phyloP scores from a whole-genome alignment of 2,113 vertebrate species.

The Microtus montanus region DNA sequence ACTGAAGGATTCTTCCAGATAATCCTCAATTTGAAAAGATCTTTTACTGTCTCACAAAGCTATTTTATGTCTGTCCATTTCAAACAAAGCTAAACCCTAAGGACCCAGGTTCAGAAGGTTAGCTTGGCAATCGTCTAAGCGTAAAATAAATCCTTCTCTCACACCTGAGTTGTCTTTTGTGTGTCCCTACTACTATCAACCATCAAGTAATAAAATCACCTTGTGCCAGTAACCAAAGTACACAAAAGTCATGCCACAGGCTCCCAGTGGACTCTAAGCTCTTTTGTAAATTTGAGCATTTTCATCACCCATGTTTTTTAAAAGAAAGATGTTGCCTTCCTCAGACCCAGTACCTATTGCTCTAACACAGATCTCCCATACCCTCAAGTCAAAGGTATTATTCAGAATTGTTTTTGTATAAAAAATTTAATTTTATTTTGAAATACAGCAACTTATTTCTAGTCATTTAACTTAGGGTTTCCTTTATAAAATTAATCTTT shows the following conservation, averaged over 20 bases:
- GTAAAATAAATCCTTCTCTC: no score
- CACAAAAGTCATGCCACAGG: neutral
- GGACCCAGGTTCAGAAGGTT: neutral
- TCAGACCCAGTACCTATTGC: neutral
- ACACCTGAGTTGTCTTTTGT: neutral
- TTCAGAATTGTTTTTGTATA: neutral
- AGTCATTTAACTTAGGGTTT: neutral
- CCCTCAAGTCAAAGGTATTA: neutral
- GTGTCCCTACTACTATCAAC: neutral
- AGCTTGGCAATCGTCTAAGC: neutral
- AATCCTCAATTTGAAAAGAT: neutral
- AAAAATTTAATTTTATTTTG: neutral
- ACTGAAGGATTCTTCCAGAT: neutral
- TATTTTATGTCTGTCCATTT: neutral
- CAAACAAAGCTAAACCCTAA: neutral
- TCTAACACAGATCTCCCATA: no score
- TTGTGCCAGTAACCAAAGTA: no score
- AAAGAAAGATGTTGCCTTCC: neutral
- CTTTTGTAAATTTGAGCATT: neutral
- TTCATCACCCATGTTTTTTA: neutral
- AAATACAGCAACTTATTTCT: neutral
- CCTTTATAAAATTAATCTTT: neutral
- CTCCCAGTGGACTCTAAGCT: neutral
- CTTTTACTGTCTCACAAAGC: neutral
- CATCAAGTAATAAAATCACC: neutral